Evolutionary conservation across 2,797 vertebrate genomes (phyloP).

Genomic region (Pangasius krempfi): DNA sequence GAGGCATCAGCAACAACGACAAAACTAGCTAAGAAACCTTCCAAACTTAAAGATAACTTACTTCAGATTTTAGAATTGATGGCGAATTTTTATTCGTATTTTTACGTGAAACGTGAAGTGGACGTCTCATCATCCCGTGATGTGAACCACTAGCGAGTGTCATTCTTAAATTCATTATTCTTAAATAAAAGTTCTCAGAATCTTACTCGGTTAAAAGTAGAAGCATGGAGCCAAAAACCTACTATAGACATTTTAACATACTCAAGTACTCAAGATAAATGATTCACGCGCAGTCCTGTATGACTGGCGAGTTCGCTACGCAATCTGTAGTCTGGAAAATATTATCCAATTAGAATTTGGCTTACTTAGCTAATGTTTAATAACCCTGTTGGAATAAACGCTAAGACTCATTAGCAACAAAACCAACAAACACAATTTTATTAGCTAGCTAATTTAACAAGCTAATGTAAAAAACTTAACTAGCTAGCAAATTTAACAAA

Average conservation of each 20-base stretch:
- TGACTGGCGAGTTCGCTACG: no score
- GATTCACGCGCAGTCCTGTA: no score
- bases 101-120: neutral
- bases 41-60: neutral
- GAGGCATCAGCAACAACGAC: neutral
- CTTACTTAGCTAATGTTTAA: neutral
- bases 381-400: neutral
- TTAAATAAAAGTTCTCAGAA: neutral
- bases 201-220: neutral
- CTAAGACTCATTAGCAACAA: neutral
- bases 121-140: neutral
- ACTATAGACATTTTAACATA: neutral
- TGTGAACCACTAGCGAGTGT: neutral
- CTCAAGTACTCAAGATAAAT: neutral
- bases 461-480: neutral
- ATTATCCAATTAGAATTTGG: neutral
- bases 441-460: neutral
- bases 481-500: neutral
- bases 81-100: neutral
- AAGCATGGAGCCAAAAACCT: neutral
- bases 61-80: no score
- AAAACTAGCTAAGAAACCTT: neutral
- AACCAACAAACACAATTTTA: neutral
- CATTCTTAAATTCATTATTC: neutral
- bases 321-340: neutral